Base-by-base conservation (phyloP, 1,140 invertebrate genomes). In the Heliconius melpomene region DNA sequence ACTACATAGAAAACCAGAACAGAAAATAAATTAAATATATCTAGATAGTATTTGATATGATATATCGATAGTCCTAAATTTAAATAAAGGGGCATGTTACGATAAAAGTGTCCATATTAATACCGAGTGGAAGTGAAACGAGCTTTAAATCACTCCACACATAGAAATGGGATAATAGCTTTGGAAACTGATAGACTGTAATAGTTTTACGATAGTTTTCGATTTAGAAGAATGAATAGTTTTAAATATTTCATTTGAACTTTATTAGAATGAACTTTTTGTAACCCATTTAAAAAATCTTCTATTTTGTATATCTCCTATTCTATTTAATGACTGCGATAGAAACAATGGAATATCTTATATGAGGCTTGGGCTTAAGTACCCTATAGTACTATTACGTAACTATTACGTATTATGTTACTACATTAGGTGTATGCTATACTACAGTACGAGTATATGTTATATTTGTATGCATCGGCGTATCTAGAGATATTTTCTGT, bases 101-200 rank as follows among this genome's bases (percentile, higher is more conserved):
- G 75, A 80, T 80, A 80, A 80, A 80, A 80, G 79, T 80, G 75
- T 77, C 79, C 73, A 80, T 80, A 74, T 80, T 80, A 80, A 77
- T 77, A 80, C 71, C 75, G 50, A 74, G 75, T 80, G 72, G 79
- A 54, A 80, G 75, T 80, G 54, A 76, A 80, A 77, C 75, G 75
- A 54, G 79, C 72, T 77, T 80, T 80, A 80, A 77, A 80, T 80
- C 79, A 80, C 72, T 80, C 46, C 72, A 80, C 75, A 80, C 71
- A 70, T 40, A 73, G 79, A 77, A 80, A 80, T 80, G 75, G 79
- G 79, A 60, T 80, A 77, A 80, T 80, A 77, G 75, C 70, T 80
- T 77, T 73, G 79, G 71, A 74, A 77, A 75, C 38, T 77, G 79
- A 80, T 80, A 76, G 72, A 74, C 79, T 80, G 79, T 80, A 80